phyloP scores from a whole-genome alignment of 2,888 invertebrate genomes.

The Caenorhabditis panamensis region DNA sequence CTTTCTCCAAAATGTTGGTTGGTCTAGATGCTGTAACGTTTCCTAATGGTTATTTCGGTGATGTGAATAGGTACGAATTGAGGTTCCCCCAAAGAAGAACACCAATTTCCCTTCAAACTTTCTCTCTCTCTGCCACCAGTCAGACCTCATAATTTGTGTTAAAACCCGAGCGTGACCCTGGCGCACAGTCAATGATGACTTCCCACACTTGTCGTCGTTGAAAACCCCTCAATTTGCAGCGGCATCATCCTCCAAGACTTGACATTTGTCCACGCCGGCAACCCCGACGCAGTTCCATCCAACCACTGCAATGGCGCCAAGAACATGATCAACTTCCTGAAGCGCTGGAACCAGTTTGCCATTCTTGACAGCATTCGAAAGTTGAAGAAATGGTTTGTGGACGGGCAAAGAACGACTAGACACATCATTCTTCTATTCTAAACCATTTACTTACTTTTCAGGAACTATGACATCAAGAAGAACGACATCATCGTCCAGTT shows the following conservation, averaged over 20 bases:
- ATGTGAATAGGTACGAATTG: not conserved
- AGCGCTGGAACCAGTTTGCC: conserved; percentile 98
- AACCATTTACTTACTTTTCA: conserved; percentile 81
- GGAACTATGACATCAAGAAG: conserved; percentile 93
- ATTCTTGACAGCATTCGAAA: conserved; percentile 98
- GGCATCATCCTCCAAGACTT: conserved; percentile 98
- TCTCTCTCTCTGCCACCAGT: not conserved
- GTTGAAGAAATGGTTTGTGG: conserved; percentile 92
- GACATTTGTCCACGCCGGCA: conserved; percentile 98
- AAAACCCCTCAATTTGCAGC: conserved; percentile 83
- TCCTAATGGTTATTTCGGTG: not conserved
- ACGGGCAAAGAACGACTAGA: not conserved
- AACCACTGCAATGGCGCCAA: conserved; percentile 85
- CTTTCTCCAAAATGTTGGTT: not conserved
- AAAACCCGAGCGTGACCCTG: conserved; percentile 22
- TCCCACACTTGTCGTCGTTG: conserved; percentile 10
- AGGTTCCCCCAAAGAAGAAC: too few species aligned
- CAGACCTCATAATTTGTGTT: not conserved
- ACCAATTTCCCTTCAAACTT: not conserved
- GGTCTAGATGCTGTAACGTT: conserved; percentile 8
- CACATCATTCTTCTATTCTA: not conserved
- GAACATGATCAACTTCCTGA: conserved; percentile 91
- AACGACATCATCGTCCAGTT: conserved; percentile 94
- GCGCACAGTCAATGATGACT: conserved; percentile 20
- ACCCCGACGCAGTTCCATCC: conserved; percentile 89